These are phyloP conservation scores for Enteromius argenteus DNA, from an alignment of 2,797 vertebrate species.

Conservation along the genomic window DNA sequence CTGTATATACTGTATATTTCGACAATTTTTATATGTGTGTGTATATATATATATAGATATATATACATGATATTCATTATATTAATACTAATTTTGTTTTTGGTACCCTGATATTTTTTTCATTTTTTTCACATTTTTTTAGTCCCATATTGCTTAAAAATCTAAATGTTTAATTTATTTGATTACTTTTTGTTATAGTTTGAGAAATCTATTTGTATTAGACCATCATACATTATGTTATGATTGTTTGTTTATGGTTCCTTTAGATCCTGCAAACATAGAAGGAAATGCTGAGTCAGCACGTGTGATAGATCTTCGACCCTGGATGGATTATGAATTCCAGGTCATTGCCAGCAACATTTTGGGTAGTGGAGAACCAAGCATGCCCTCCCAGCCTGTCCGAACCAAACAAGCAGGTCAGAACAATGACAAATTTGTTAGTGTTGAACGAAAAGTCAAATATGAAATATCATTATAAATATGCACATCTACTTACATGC, in stretches of 20 bases:
- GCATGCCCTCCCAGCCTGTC: slow-evolving; percentile 86
- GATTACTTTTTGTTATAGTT: background rate
- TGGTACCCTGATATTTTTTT: background rate
- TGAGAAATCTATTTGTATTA: background rate
- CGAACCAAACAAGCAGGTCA: slow-evolving; percentile 93
- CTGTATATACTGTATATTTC: too few species aligned
- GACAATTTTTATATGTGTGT: too few species aligned
- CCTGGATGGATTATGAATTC: slow-evolving; percentile 98
- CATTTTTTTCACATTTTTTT: background rate
- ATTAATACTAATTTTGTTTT: background rate
- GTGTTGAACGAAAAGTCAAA: background rate
- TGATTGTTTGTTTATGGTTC: background rate
- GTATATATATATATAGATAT: too few species aligned
- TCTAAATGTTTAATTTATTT: background rate
- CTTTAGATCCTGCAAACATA: slow-evolving; percentile 87
- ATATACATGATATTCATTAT: too few species aligned
- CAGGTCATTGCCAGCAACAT: slow-evolving; percentile 95
- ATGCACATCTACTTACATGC: background rate
- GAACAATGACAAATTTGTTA: slow-evolving; percentile 18
- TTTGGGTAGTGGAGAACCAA: slow-evolving; percentile 91
- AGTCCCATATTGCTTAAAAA: too few species aligned
- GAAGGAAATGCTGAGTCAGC: slow-evolving; percentile 93
- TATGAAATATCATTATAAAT: background rate
- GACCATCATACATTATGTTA: background rate
- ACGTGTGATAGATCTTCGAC: slow-evolving; percentile 87